A percentile compares a stretch with the other conserved stretches of the same genome.
Evolutionary conservation across 2,888 invertebrate genomes (phyloP).

Genomic region (Spodoptera picta): DNA sequence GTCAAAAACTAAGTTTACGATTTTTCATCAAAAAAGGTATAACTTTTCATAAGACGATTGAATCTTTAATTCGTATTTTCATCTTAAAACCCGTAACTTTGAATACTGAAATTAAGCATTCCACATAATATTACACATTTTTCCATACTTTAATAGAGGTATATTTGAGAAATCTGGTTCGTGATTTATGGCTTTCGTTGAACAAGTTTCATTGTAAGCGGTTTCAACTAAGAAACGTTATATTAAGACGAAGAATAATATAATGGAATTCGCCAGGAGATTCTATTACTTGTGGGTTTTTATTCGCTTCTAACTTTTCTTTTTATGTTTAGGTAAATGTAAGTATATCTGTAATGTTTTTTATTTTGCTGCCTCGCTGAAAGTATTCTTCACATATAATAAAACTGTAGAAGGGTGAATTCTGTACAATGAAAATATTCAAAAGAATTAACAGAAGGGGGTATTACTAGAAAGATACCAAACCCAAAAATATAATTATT

Average conservation of each 20-base stretch:
- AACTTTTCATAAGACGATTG: too few relatives aligned
- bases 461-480: too few relatives aligned
- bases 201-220: constrained; percentile 42
- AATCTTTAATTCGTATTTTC: too few relatives aligned
- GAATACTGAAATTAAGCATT: constrained; percentile 2
- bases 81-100: neutral
- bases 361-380: neutral
- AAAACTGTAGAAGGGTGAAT: too few relatives aligned
- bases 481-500: too few relatives aligned
- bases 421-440: too few relatives aligned
- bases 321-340: constrained; percentile 1
- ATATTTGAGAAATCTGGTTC: constrained; percentile 20
- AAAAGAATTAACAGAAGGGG: too few relatives aligned
- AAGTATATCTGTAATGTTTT: neutral
- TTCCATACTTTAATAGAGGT: constrained; percentile 11
- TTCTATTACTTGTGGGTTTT: constrained; percentile 35
- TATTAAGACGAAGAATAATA: constrained; percentile 18
- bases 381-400: too few relatives aligned
- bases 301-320: constrained; percentile 25
- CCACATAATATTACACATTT: constrained; percentile 1
- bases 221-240: constrained; percentile 28
- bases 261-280: constrained; percentile 28
- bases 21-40: too few relatives aligned
- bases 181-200: constrained; percentile 37
- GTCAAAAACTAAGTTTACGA: too few relatives aligned